These are phyloP conservation scores for Channallabes apus DNA, from an alignment of 2,797 vertebrate genomes.

Conservation along the genomic window DNA sequence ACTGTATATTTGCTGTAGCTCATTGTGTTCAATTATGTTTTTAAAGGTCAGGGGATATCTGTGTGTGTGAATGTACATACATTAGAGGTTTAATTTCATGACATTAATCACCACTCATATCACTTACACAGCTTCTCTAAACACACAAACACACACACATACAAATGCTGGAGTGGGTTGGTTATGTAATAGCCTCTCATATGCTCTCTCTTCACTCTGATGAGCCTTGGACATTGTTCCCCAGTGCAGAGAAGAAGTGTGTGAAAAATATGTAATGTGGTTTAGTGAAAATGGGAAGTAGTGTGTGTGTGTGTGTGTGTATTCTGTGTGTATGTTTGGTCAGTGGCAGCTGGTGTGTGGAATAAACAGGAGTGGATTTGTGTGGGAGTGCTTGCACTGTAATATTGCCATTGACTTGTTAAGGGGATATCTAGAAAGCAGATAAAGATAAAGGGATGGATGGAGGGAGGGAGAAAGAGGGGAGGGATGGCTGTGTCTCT, in stretches of 20 bases:
- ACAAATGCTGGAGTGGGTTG: conserved; percentile 49
- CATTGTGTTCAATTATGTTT: background rate
- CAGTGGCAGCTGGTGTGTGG: conserved; percentile 6
- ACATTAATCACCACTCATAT: conserved; percentile 2
- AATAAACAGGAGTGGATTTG: background rate
- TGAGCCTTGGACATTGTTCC: conserved; percentile 28
- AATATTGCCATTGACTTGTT: conserved; percentile 39
- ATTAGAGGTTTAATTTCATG: conserved; percentile 26
- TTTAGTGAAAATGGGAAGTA: conserved; percentile 15
- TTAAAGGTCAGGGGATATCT: conserved; percentile 7
- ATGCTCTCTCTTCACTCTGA: conserved; percentile 33
- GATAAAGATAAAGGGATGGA: conserved; percentile 46
- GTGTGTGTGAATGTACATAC: conserved; percentile 6
- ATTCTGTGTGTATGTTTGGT: conserved; percentile 5
- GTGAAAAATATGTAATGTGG: conserved; percentile 22
- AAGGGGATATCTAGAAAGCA: conserved; percentile 37
- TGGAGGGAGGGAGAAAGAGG: conserved; percentile 45
- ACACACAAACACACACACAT: background rate
- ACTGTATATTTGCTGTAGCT: background rate
- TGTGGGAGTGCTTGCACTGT: conserved; percentile 23
- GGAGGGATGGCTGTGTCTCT: conserved; percentile 73
- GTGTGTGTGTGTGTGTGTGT: conserved; percentile 3
- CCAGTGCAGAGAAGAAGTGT: conserved; percentile 16
- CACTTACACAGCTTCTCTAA: background rate
- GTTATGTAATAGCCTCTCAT: conserved; percentile 58